These are phyloP conservation scores for Anser brachyrhynchus DNA, from an alignment of 2,113 vertebrate genomes.

Conservation along the genomic window DNA sequence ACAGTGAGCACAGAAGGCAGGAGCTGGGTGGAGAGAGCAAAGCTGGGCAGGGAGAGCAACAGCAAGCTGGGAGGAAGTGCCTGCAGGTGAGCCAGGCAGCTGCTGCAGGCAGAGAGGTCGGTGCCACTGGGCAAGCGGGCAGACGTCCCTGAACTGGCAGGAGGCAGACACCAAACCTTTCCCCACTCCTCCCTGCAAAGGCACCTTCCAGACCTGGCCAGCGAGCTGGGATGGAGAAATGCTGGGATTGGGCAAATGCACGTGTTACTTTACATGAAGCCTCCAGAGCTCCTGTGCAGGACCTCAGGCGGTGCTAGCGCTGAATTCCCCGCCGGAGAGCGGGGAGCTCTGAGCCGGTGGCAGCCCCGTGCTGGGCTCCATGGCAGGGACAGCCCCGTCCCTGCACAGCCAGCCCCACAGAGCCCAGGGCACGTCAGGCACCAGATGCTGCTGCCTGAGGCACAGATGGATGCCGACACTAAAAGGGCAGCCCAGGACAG, in stretches of 20 bases:
- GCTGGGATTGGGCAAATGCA: neutral
- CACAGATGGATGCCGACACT: neutral
- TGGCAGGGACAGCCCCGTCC: too few species aligned
- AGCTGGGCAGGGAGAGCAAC: neutral
- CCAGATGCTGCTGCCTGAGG: neutral
- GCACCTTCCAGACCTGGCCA: neutral
- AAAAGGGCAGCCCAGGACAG: neutral
- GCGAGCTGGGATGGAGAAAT: neutral
- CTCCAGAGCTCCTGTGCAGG: neutral
- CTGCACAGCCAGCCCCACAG: neutral
- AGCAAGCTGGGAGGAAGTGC: neutral
- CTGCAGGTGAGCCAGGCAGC: neutral
- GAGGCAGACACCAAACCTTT: neutral
- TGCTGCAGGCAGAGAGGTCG: neutral
- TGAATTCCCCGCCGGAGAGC: neutral
- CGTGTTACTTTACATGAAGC: accelerated
- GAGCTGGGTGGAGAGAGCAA: neutral
- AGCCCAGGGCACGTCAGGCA: neutral
- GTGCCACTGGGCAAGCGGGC: neutral
- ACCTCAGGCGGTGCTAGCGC: neutral
- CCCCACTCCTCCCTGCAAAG: neutral
- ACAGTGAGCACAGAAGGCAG: neutral
- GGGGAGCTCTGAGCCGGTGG: neutral
- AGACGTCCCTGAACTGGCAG: neutral
- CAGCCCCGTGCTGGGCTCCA: neutral